Conservation (phyloP, 2,113 vertebrate species). For the Bungarus multicinctus region DNA sequence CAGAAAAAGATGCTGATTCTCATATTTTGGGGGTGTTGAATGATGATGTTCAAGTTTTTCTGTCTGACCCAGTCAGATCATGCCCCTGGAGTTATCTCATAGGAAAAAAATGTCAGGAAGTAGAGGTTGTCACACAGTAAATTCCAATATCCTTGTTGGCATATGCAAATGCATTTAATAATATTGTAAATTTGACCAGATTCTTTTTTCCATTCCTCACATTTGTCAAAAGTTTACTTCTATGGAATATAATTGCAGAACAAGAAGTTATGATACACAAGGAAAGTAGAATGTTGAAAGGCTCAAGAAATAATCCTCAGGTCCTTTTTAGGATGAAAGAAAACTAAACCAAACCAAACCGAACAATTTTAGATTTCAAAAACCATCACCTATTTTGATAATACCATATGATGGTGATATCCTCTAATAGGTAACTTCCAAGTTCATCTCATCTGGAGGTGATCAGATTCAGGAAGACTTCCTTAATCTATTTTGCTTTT, state of each 20-base stretch:
- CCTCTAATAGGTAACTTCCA: background rate
- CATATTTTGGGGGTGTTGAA: background rate
- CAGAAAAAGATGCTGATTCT: background rate
- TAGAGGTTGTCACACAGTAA: background rate
- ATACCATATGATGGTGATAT: background rate
- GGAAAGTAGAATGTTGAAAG: background rate
- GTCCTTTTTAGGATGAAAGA: background rate
- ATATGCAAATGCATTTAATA: background rate
- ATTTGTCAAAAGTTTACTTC: background rate
- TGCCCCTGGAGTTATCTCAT: background rate
- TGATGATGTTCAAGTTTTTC: background rate
- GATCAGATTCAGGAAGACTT: background rate
- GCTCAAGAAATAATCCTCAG: background rate
- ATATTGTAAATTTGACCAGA: background rate
- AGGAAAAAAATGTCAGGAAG: background rate
- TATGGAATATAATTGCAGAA: background rate
- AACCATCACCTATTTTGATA: background rate
- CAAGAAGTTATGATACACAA: background rate
- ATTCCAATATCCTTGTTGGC: background rate
- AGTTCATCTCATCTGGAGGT: background rate
- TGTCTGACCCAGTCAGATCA: background rate
- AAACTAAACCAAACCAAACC: background rate
- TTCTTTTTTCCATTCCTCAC: background rate
- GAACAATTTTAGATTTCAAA: background rate
- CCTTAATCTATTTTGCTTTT: background rate